phyloP scores from a whole-genome alignment of 1,140 invertebrate genomes.

The Armadillidium nasatum region DNA sequence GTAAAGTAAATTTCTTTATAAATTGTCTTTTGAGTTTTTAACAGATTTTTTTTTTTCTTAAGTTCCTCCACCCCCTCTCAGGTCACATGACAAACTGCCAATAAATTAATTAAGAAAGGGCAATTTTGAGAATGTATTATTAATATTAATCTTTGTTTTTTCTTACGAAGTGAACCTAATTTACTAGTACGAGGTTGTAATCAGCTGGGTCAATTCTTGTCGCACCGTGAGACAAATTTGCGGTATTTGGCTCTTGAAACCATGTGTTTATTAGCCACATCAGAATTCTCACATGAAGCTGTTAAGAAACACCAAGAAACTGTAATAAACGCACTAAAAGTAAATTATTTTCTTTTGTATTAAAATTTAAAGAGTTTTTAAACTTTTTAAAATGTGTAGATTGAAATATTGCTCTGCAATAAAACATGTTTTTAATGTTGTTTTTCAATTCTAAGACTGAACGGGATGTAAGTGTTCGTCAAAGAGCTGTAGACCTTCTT shows the following conservation, averaged over 20 bases:
- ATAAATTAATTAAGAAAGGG: too few relatives aligned
- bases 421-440: neutral
- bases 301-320: constrained; percentile 99
- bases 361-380: too few relatives aligned
- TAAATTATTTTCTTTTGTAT: constrained; percentile 46
- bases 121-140: too few relatives aligned
- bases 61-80: too few relatives aligned
- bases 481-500: constrained; percentile 96
- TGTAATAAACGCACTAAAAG: constrained; percentile 96
- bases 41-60: too few relatives aligned
- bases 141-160: constrained; percentile 19
- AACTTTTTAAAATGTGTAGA: too few relatives aligned
- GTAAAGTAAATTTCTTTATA: too few relatives aligned
- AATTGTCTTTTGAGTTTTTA: too few relatives aligned
- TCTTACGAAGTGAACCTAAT: constrained; percentile 76
- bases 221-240: constrained; percentile 97
- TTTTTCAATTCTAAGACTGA: constrained; percentile 67
- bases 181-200: constrained; percentile 96
- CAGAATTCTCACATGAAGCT: constrained; percentile 99
- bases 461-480: constrained; percentile 96
- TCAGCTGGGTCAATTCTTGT: constrained; percentile 96
- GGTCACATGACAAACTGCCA: too few relatives aligned
- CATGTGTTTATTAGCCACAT: constrained; percentile 98
- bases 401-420: too few relatives aligned
- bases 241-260: constrained; percentile 97